phyloP scores from a whole-genome alignment of 1,140 invertebrate genomes.

The Thalassaphorura encarpata region DNA sequence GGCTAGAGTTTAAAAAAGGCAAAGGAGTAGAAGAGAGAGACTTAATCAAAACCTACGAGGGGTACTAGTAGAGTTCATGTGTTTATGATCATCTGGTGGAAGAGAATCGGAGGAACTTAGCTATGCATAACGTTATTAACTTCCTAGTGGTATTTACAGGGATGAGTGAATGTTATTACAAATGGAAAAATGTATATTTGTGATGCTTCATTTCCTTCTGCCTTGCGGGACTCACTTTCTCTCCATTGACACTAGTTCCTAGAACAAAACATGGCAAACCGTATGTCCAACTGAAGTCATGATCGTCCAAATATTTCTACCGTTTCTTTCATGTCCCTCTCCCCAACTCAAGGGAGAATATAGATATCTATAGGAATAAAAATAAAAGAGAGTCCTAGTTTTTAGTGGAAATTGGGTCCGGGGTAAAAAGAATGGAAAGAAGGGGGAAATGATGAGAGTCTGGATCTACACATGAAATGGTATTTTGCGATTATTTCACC shows the following conservation, averaged over 20 bases:
- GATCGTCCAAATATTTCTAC: too few relatives aligned
- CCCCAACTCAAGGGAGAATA: not conserved
- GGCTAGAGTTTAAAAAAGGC: too few relatives aligned
- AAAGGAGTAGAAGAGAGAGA: not conserved
- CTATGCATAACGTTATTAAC: conserved; percentile 30
- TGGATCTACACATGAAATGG: conserved; percentile 29
- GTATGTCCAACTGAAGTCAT: too few relatives aligned
- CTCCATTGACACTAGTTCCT: conserved; percentile 4
- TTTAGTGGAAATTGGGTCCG: too few relatives aligned
- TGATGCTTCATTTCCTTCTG: conserved; percentile 30
- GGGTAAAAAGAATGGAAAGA: too few relatives aligned
- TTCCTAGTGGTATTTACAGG: conserved; percentile 30
- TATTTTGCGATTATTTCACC: conserved; percentile 33
- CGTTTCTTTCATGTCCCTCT: too few relatives aligned
- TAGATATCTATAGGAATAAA: not conserved
- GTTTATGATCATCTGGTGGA: too few relatives aligned
- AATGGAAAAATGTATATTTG: conserved; percentile 31
- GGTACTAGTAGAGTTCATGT: too few relatives aligned
- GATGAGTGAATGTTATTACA: conserved; percentile 32
- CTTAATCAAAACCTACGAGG: conserved; percentile 14
- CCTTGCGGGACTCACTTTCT: not conserved
- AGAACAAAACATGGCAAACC: too few relatives aligned
- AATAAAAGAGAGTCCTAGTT: conserved; percentile 11
- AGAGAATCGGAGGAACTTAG: too few relatives aligned
- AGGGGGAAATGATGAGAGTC: too few relatives aligned